Evolutionary conservation across 2,113 vertebrate species (phyloP).

Genomic region (Cariama cristata): DNA sequence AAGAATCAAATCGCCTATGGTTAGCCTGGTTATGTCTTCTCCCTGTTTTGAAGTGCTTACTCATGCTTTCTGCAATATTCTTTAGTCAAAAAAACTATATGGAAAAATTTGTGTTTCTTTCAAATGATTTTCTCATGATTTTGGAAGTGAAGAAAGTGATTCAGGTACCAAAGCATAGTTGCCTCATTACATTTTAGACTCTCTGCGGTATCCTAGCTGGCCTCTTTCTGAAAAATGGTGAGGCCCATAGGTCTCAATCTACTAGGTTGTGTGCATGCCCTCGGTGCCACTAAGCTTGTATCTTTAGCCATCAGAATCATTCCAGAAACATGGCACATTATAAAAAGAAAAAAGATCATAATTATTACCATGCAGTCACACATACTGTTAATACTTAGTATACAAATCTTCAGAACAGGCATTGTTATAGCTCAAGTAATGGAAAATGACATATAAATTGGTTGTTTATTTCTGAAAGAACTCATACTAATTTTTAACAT

Average conservation of each 20-base stretch:
- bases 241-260: not conserved
- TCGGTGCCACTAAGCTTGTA: not conserved
- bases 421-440: not conserved
- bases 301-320: not conserved
- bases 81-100: not conserved
- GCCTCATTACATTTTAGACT: not conserved
- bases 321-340: not conserved
- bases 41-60: not conserved
- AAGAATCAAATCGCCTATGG: not conserved
- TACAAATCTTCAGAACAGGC: not conserved
- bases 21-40: not conserved
- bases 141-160: not conserved
- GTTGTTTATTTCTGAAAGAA: not conserved
- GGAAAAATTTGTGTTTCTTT: not conserved
- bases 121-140: not conserved
- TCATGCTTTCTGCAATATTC: not conserved
- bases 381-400: not conserved
- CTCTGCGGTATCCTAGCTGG: not conserved
- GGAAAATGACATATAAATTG: not conserved
- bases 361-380: not conserved
- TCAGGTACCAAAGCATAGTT: not conserved
- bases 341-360: not conserved
- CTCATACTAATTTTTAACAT: not conserved
- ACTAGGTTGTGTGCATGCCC: not conserved
- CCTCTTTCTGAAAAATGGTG: not conserved